Conservation (phyloP, 2,888 invertebrate genomes). For the Ptilodon capucinus region DNA sequence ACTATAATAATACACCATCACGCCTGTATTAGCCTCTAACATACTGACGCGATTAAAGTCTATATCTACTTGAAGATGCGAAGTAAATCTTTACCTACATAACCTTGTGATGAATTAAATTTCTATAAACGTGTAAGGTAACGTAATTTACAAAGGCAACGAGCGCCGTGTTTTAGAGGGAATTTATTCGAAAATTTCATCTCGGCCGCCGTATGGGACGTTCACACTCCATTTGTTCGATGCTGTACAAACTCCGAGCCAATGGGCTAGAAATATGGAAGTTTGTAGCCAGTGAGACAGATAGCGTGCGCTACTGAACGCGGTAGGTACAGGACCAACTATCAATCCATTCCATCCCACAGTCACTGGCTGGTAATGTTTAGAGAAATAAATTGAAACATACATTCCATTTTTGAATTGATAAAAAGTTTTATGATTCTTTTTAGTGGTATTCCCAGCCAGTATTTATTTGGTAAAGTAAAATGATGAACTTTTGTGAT, state of each 20-base stretch:
- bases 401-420: not conserved
- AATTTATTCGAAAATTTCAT: conserved; percentile 29
- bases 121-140: not conserved
- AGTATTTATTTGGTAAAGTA: no score
- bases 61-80: no score
- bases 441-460: no score
- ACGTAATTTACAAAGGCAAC: conserved; percentile 1
- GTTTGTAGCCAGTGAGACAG: conserved; percentile 26
- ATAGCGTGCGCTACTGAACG: conserved; percentile 9
- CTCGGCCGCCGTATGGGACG: conserved; percentile 20
- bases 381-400: no score
- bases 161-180: not conserved
- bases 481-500: no score
- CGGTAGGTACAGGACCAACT: not conserved
- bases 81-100: no score
- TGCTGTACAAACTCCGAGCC: conserved; percentile 37
- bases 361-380: not conserved
- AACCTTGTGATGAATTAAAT: not conserved
- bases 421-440: not conserved
- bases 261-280: conserved; percentile 46
- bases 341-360: no score
- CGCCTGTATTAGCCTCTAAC: no score
- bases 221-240: conserved; percentile 48
- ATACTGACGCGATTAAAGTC: no score
- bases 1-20: no score